Percentiles rank a stretch among this genome's conserved stretches.
phyloP scores from a whole-genome alignment of 2,888 invertebrate genomes.

The Drosophila diplacantha region DNA sequence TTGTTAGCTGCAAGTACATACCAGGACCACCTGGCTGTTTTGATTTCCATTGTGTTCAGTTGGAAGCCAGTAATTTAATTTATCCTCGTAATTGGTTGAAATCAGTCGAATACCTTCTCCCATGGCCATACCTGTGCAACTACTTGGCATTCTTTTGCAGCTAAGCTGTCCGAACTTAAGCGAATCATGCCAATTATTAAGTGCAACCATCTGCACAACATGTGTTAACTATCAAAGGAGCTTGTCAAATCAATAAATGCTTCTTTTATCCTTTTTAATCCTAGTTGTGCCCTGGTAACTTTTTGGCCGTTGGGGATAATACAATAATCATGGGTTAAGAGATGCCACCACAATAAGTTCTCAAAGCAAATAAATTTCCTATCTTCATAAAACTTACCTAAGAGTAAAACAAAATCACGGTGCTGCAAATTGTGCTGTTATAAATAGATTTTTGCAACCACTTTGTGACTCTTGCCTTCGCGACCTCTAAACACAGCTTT shows the following conservation, averaged over 20 bases:
- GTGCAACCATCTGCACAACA: slow-evolving; percentile 40
- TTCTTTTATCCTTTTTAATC: slow-evolving; percentile 17
- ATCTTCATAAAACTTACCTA: not conserved
- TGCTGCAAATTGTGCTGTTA: too few relatives aligned
- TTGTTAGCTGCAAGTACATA: slow-evolving; percentile 13
- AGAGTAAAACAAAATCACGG: not conserved
- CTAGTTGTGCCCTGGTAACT: slow-evolving; percentile 8
- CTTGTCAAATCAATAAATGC: slow-evolving; percentile 42
- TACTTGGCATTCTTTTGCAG: slow-evolving; percentile 16
- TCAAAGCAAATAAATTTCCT: not conserved
- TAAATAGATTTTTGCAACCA: too few relatives aligned
- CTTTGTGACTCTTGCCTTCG: too few relatives aligned
- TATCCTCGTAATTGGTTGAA: slow-evolving; percentile 29
- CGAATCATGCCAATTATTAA: slow-evolving; percentile 38
- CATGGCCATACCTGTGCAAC: slow-evolving; percentile 2
- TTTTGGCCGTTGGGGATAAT: not conserved
- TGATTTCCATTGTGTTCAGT: slow-evolving; percentile 5
- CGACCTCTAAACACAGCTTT: too few relatives aligned
- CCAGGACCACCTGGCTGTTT: slow-evolving; percentile 7
- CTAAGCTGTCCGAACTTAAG: slow-evolving; percentile 27
- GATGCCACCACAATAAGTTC: not conserved
- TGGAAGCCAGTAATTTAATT: slow-evolving; percentile 35
- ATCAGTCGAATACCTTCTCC: slow-evolving; percentile 19
- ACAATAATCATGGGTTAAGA: not conserved
- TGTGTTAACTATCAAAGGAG: slow-evolving; percentile 42